Conservation (phyloP, 2,113 vertebrate genomes). For the Xyliphius kryptos region DNA sequence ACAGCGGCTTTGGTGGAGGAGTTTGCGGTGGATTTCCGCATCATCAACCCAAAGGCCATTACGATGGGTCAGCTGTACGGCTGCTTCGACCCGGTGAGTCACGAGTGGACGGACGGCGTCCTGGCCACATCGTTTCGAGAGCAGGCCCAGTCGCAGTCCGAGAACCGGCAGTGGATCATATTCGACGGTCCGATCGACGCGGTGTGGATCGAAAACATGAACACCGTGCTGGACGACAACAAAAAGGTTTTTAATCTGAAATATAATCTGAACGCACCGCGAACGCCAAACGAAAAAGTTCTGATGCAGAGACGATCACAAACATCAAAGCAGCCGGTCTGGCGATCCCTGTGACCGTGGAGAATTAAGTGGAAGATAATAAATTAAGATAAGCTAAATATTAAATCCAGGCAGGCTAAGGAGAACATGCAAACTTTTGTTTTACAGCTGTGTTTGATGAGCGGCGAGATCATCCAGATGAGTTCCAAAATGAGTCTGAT, state of each 20-base stretch:
- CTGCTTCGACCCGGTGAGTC: slow-evolving; percentile 81
- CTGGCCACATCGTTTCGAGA: slow-evolving; percentile 78
- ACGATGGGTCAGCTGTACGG: slow-evolving; percentile 90
- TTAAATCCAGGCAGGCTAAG: too few relatives aligned
- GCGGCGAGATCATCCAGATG: slow-evolving; percentile 96
- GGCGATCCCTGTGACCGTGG: too few relatives aligned
- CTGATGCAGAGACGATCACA: too few relatives aligned
- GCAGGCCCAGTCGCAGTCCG: slow-evolving; percentile 71
- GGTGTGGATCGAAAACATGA: slow-evolving; percentile 97
- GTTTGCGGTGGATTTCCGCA: slow-evolving; percentile 74
- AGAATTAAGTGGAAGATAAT: too few relatives aligned
- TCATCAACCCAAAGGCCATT: slow-evolving; percentile 88
- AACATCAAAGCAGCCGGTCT: too few relatives aligned
- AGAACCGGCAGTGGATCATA: slow-evolving; percentile 83
- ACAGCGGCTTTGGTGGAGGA: slow-evolving; percentile 77
- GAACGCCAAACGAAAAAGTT: too few relatives aligned
- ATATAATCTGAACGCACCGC: not conserved
- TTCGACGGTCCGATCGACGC: slow-evolving; percentile 95
- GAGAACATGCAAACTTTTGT: not conserved
- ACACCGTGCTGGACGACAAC: slow-evolving; percentile 91
- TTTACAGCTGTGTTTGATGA: slow-evolving; percentile 85
- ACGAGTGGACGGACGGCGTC: slow-evolving; percentile 86
- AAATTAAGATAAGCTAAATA: too few relatives aligned
- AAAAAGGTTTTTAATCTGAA: slow-evolving; percentile 74
- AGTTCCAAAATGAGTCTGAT: slow-evolving; percentile 88